These are phyloP conservation scores for Napeogenes sylphis DNA, from an alignment of 2,888 invertebrate genomes.

Conservation along the genomic window DNA sequence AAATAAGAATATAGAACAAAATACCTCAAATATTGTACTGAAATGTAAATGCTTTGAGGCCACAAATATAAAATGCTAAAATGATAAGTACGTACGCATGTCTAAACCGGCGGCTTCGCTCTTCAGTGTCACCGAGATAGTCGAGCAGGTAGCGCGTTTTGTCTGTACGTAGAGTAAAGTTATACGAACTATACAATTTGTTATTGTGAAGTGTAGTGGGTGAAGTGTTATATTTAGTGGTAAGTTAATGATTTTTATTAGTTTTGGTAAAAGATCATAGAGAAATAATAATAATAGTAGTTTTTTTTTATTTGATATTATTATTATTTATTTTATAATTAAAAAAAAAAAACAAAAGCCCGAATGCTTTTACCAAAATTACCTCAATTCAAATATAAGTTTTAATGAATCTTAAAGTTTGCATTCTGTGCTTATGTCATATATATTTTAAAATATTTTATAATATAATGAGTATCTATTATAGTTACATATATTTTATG, in stretches of 20 bases:
- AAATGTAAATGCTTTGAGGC: neutral
- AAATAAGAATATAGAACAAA: neutral
- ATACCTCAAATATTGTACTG: neutral
- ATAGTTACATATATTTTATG: too few species aligned
- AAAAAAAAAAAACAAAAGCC: too few species aligned
- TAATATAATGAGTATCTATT: too few species aligned
- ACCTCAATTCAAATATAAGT: too few species aligned
- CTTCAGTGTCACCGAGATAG: neutral
- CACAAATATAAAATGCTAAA: constrained; percentile 4
- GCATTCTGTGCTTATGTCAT: too few species aligned
- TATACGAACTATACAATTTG: neutral
- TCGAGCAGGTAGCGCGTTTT: neutral
- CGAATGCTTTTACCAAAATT: too few species aligned
- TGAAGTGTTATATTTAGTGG: neutral
- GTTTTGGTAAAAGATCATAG: neutral
- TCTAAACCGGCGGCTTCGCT: neutral
- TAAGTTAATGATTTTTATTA: neutral
- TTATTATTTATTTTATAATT: too few species aligned
- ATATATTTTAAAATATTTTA: too few species aligned
- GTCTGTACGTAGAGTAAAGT: neutral
- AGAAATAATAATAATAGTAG: neutral
- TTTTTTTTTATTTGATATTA: too few species aligned
- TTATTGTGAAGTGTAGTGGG: neutral
- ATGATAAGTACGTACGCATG: constrained; percentile 3
- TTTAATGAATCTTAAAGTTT: too few species aligned